phyloP scores from a whole-genome alignment of 2,113 vertebrate species.

The Vicugna pacos region DNA sequence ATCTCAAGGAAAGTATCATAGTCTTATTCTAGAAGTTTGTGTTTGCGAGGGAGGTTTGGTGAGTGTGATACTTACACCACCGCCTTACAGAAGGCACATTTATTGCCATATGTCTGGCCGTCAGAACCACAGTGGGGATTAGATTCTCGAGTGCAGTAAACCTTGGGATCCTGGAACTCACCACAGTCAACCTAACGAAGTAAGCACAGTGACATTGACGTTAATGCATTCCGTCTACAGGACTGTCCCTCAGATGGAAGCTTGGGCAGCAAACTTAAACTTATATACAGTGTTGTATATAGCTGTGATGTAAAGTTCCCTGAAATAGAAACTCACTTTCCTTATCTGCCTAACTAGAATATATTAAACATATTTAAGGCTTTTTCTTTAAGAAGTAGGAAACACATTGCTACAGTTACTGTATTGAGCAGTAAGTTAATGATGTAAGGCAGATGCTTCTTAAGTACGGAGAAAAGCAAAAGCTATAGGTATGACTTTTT shows the following conservation, averaged over 20 bases:
- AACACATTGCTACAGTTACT: background rate
- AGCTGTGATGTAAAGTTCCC: background rate
- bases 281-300: background rate
- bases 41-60: background rate
- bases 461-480: background rate
- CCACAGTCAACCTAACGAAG: conserved; percentile 82
- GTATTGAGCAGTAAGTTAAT: background rate
- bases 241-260: background rate
- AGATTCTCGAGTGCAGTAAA: conserved; percentile 88
- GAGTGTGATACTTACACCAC: conserved; percentile 82
- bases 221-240: background rate
- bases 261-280: background rate
- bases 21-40: background rate
- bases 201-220: background rate
- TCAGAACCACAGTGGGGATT: conserved; percentile 87
- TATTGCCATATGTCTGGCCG: conserved; percentile 86
- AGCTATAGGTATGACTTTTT: background rate
- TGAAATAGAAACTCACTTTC: conserved; percentile 16
- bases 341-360: background rate
- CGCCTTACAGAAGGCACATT: conserved; percentile 88
- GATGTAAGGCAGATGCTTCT: background rate
- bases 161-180: conserved; percentile 81
- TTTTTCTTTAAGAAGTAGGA: background rate
- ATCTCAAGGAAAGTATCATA: background rate
- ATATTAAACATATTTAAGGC: background rate